Evolutionary conservation across 2,113 vertebrate species (phyloP), one percentile per base, ranked within the genome.

Genomic region (Dendrocopos noguchii): DNA sequence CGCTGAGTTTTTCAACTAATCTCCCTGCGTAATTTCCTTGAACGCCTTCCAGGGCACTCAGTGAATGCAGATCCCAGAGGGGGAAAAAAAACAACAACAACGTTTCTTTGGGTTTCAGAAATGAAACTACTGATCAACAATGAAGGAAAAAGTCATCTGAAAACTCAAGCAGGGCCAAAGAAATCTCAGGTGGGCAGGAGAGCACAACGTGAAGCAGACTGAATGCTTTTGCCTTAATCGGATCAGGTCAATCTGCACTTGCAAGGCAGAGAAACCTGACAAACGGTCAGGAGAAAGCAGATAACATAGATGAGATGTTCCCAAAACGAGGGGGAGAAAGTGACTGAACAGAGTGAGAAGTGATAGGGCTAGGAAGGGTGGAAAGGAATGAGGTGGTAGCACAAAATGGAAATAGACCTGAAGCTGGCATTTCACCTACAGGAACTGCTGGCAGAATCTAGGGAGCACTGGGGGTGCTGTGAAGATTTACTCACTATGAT

Each of bases 1-100:
- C 36, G 28, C 80, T 88, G 91, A 91, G 90, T 85, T 95, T 95
- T 94, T 88, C 90, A 96, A 90, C 87, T 93, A 64, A 93, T 92
- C 83, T 94, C 87, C 94, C 88, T 80, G 71, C 87, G 67, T 66
- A 93, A 94, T 85, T 90, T 94, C 67, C 85, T 92, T 93, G 83
- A 91, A 87, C 57, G 68, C 70, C 42, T 81, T 67, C 81, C 22
- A 27, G 73, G 83, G 56, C 76, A 27, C 80, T 90, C 28, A 56
- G 42, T 36, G 82, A 95, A 90, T 87, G 36, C 39, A 90, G 55
- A 87, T 70, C 81, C 83, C 42, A 36, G 44, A 87, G 59, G 4
- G 25, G 9, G 17, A 15, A 18, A n/a, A 9, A 22, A 39, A 19
- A 18, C 15, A 27, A 55, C 33, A 66, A 73, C 61, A 83, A 82